Evolutionary conservation across 2,888 invertebrate species (phyloP).

Genomic region (Caradrina kadenii): DNA sequence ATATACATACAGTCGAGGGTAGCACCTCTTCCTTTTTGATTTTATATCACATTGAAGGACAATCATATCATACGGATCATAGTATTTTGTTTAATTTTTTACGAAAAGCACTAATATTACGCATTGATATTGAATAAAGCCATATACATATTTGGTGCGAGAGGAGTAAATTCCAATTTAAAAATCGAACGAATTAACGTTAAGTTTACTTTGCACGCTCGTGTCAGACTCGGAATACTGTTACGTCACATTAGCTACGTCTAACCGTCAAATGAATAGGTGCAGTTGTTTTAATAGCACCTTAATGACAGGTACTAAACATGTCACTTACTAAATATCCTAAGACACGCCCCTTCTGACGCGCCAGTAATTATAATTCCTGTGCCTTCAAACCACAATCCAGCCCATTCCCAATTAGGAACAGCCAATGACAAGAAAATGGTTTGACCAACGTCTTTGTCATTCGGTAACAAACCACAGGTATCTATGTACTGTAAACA

Average conservation of each 20-base stretch:
- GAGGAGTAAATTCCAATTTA: too few relatives aligned
- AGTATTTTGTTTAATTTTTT: too few relatives aligned
- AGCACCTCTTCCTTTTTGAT: too few relatives aligned
- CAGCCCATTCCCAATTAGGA: conserved; percentile 5
- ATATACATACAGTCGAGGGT: too few relatives aligned
- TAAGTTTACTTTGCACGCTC: too few relatives aligned
- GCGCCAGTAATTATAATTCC: conserved; percentile 7
- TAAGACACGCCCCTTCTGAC: conserved; percentile 31
- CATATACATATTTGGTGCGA: too few relatives aligned
- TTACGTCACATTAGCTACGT: conserved; percentile 10
- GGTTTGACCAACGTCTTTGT: conserved; percentile 23
- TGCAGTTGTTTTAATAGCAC: conserved; percentile 11
- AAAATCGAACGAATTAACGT: too few relatives aligned
- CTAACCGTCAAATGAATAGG: conserved; percentile 12
- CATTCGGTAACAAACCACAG: neutral
- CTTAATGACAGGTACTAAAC: conserved; percentile 13
- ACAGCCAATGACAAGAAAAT: conserved; percentile 28
- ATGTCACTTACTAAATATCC: conserved; percentile 36
- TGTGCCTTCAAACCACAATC: conserved; percentile 19
- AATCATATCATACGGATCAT: too few relatives aligned
- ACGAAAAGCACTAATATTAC: too few relatives aligned
- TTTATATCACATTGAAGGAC: too few relatives aligned
- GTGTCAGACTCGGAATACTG: neutral
- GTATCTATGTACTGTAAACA: conserved; percentile 1
- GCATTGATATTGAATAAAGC: too few relatives aligned